phyloP scores from a whole-genome alignment of 1,140 invertebrate species.

The Papilio machaon region DNA sequence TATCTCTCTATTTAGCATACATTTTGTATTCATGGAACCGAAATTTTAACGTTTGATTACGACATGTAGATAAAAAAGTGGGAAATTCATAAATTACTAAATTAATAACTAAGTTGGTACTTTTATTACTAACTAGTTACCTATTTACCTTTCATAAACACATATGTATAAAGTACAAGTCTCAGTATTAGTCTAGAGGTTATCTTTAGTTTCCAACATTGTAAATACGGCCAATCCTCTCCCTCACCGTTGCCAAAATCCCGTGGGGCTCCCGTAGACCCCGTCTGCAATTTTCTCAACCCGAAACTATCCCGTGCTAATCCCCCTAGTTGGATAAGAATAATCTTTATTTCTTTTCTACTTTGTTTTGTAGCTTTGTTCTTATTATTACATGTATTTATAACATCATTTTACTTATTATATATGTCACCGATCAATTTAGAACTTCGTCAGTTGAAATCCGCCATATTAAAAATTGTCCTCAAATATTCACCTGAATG shows the following conservation, averaged over 20 bases:
- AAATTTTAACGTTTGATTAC: too few relatives aligned
- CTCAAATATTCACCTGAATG: neutral
- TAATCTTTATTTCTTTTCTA: slow-evolving; percentile 63
- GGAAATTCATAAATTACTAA: too few relatives aligned
- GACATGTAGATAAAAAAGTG: too few relatives aligned
- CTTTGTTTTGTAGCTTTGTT: slow-evolving; percentile 1
- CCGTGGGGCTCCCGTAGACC: slow-evolving; percentile 44
- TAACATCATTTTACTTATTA: too few relatives aligned
- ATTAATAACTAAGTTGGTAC: neutral
- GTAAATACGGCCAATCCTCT: slow-evolving; percentile 44
- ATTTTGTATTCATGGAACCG: too few relatives aligned
- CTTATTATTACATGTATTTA: neutral
- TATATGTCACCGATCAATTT: too few relatives aligned
- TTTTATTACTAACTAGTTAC: neutral
- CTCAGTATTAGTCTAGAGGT: slow-evolving; percentile 25
- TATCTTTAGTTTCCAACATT: slow-evolving; percentile 46
- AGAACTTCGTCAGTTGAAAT: neutral
- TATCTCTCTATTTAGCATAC: too few relatives aligned
- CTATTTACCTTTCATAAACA: neutral
- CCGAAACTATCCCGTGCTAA: slow-evolving; percentile 68
- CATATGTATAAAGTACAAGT: neutral
- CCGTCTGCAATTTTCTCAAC: slow-evolving; percentile 54
- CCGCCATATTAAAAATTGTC: neutral
- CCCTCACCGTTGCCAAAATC: slow-evolving; percentile 33
- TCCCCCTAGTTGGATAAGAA: slow-evolving; percentile 54